Evolutionary conservation across 1,140 invertebrate genomes (phyloP), one percentile per base, ranked within the genome.

Genomic region (Papilio machaon): DNA sequence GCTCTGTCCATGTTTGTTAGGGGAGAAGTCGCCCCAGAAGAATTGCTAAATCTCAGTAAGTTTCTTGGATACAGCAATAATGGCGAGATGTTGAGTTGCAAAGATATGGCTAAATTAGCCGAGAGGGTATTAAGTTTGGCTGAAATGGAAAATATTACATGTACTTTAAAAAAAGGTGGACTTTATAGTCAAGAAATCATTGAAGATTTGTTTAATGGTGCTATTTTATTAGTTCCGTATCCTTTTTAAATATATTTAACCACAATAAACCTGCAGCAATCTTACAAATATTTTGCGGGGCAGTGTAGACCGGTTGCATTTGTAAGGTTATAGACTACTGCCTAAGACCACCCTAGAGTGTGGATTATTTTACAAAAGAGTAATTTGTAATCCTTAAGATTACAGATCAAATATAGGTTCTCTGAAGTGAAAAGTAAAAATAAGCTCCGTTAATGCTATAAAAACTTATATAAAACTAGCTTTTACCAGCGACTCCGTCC

Each of bases 81-180:
- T 85, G 98, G 98, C 5, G 98, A 98, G 96, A 97, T 98, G 93
- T 98, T 98, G 86, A 98, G 97, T 90, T 97, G 96, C 13, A 95
- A 96, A 82, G 95, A 96, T 85, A 97, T 98, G 95, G 95, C 91
- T 19, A 92, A 95, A 83, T 89, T 97, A 74, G 95, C 96, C 11
- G 84, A 91, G 43, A 95, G 95, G 79, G 94, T 95, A 83, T 83
- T 91, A 13, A 89, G 77, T 79, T 86, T 92, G 80, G 86, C 87
- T 11, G 86, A 91, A 81, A 81, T 89, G 46, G 80, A 88, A 7
- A 84, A 90, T 85, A 76, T 92, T 76, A 87, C 78, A 23, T 88
- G 82, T 85, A 83, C 38, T 67, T 82, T 94, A 60, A 87, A 88
- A 81, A 84, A 84, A 54, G 89, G 89, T 49, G 86, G 86, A 58